Evolutionary conservation across 2,888 invertebrate genomes (phyloP).

Genomic region (Ramazzottius varieornatus): DNA sequence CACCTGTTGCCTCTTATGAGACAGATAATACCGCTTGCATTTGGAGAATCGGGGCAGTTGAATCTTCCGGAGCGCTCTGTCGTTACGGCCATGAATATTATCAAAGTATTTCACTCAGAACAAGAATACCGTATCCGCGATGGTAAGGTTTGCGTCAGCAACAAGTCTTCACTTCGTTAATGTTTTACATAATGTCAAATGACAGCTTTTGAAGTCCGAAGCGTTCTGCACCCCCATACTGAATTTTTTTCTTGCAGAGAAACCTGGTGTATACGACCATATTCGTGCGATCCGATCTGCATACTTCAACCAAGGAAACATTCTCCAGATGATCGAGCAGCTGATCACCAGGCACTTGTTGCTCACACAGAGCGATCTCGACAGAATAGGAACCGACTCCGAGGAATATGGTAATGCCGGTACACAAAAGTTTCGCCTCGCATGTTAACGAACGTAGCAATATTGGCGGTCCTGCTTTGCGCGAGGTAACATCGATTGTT

Average conservation of each 20-base stretch:
- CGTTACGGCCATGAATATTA: neutral
- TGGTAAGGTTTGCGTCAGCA: too few species aligned
- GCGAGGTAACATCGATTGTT: too few species aligned
- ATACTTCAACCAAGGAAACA: neutral
- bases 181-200: too few species aligned
- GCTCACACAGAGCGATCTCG: neutral
- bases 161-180: too few species aligned
- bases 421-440: too few species aligned
- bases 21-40: neutral
- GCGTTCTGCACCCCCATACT: too few species aligned
- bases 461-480: too few species aligned
- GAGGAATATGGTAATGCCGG: neutral
- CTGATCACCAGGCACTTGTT: neutral
- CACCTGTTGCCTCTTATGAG: neutral
- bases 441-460: too few species aligned
- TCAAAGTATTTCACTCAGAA: neutral
- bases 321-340: neutral
- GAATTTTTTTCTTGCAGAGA: too few species aligned
- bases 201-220: too few species aligned
- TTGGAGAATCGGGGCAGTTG: neutral
- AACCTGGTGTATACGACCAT: too few species aligned
- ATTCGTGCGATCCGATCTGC: neutral
- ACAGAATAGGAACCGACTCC: neutral
- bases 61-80: neutral
- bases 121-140: neutral